Base-by-base conservation (phyloP, 2,113 vertebrate genomes). In the Alexandromys fortis region DNA sequence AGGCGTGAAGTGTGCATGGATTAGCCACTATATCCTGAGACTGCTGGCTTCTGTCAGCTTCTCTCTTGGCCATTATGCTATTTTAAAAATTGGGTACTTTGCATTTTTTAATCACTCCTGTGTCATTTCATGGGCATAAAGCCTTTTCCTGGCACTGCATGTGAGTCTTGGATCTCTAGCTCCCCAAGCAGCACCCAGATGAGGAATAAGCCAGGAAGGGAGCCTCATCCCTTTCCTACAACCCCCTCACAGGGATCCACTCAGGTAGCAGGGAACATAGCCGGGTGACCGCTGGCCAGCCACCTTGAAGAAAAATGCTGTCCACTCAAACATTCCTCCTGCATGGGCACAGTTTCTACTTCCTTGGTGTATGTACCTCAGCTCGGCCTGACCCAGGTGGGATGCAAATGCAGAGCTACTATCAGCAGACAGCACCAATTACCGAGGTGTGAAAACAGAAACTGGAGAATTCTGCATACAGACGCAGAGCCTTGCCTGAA, bases 361-460 rank as follows among this genome's bases (percentile, higher is more conserved):
- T 96, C 97, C 97, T 98, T 98, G 98, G 98, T 98, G 98, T 98
- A 98, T 98, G 98, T 98, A 98, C 98, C 97, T 98, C 98, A 94
- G 94, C 96, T 98, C 97, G 97, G 95, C 90, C 97, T 98, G 98
- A 98, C 98, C 98, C 97, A 94, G 90, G 96, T 97, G 98, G 97
- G 97, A 97, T 98, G 97, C 97, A 98, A 97, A 97, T 96, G 78
- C 97, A 96, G 98, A 98, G 98, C 98, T 98, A 97, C 98, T 98
- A 98, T 98, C 98, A 98, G 98, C 96, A 96, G 97, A 98, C 98
- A 98, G 98, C 98, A 98, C 98, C 98, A 99, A 99, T 99, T 99
- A 98, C 97, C 45, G 90, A 98, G 98, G 98, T 98, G 98, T 97
- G 98, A 99, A 99, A 98, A 98, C 96, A 98, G 98, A 98, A 98